These are phyloP conservation scores for Morinoia aosen DNA, from an alignment of 2,888 invertebrate genomes.

Conservation along the genomic window DNA sequence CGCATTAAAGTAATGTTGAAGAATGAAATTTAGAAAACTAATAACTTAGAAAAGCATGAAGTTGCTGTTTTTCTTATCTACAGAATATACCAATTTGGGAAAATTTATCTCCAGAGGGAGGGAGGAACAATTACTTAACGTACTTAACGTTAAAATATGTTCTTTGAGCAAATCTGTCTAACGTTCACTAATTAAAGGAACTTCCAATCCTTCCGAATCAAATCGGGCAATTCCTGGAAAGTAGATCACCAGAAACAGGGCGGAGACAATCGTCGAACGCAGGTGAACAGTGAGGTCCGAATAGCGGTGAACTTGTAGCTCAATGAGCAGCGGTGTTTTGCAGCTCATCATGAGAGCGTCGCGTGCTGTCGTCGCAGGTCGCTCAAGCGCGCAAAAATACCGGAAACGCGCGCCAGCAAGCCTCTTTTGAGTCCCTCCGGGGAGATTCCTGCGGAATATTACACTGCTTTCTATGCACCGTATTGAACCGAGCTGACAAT, in stretches of 20 bases:
- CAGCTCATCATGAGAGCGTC: neutral
- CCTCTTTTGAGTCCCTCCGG: neutral
- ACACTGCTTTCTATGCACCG: neutral
- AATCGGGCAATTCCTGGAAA: neutral
- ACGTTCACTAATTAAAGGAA: neutral
- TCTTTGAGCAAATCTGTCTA: neutral
- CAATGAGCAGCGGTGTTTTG: neutral
- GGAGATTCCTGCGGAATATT: neutral
- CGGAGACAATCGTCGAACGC: slow-evolving; percentile 6
- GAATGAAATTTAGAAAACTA: too few relatives aligned
- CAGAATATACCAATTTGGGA: neutral
- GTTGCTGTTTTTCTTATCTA: neutral
- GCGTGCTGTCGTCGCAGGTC: neutral
- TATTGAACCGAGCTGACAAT: neutral
- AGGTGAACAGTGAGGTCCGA: neutral
- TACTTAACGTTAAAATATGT: neutral
- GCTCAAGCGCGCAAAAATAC: slow-evolving; percentile 12
- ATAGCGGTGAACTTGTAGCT: slow-evolving; percentile 20
- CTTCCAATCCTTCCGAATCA: neutral
- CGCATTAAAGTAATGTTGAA: neutral
- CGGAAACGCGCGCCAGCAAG: neutral
- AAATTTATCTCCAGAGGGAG: neutral
- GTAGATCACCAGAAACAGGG: neutral
- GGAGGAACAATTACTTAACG: neutral
- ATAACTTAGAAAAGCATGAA: too few relatives aligned